Base-by-base conservation (phyloP, 2,888 invertebrate species). In the Epistrophe grossulariae region DNA sequence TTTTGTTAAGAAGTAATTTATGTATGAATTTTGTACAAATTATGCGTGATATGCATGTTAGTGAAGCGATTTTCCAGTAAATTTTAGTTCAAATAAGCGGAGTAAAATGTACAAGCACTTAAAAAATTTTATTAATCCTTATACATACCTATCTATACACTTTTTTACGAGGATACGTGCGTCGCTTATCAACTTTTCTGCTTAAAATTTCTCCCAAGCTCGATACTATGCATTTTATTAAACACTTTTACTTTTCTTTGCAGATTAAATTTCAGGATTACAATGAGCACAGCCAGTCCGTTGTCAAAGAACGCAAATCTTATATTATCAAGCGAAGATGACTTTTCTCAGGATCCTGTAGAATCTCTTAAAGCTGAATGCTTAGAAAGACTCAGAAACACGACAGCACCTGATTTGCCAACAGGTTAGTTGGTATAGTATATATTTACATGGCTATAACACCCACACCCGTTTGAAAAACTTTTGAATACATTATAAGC, bases 311-410 rank as follows among this genome's bases (percentile, higher is more conserved):
- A 87, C 52, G 74, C 19, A 35, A 64, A 57, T 35, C 74, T 79
- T 15, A 76, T 79, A 24, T 35, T 79, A 76, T 76, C 77, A 24
- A 76, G 78, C 68, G 71, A 88, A 74, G 84, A 85, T 17, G 91
- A 90, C 55, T 88, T 89, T 52, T 89, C 89, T n/a, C 90, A 90
- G 55, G 91, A 91, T 89, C 88, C 88, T 9, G 88, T 91, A 45
- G 91, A 90, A 81, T 89, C 89, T 40, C 83, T 91, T n/a, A 89
- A 89, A 60, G 88, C 84, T 3, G 91, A 91, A 66, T 92, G 93
- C 79, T 83, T 89, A 35, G 90, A 90, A 66, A 91, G 90, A 70
- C 89, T 92, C 57, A 83, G 35, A 60, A 92, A 91, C 79, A 89
- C 88, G 71, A 91, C 90, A 79, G 84, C 89, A 70, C 24, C 88